A percentile compares a stretch with the other conserved stretches of the same genome.
These are phyloP conservation scores for Parazoanthus darwini DNA, from an alignment of 92 coral and sea anemone species.

Conservation along the genomic window DNA sequence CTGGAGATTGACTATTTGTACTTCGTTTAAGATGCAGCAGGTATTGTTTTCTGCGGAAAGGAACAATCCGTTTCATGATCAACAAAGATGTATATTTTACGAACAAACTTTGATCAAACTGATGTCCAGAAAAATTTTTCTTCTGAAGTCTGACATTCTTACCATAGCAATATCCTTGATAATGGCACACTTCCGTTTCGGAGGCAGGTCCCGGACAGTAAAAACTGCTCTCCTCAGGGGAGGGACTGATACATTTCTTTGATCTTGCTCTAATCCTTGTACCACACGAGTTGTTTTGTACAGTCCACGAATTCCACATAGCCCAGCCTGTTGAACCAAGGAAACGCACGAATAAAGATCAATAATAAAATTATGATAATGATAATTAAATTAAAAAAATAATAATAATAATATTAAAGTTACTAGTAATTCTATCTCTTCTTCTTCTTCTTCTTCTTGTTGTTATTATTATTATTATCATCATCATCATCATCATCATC, in stretches of 20 bases:
- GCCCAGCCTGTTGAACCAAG: constrained; percentile 9
- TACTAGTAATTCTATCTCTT: too few relatives aligned
- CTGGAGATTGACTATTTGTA: constrained; percentile 19
- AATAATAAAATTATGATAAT: too few relatives aligned
- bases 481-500: too few relatives aligned
- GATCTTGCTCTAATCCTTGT: background rate
- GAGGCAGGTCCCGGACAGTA: constrained; percentile 4
- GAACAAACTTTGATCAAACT: too few relatives aligned
- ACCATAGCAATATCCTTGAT: constrained; percentile 27
- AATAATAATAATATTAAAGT: too few relatives aligned
- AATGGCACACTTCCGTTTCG: constrained; percentile 11
- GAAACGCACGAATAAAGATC: background rate
- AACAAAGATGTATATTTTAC: background rate
- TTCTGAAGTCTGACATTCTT: background rate
- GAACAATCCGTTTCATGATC: background rate
- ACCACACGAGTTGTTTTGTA: background rate
- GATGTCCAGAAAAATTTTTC: too few relatives aligned
- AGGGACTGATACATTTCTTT: background rate
- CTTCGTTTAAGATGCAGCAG: constrained; percentile 33
- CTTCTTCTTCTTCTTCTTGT: too few relatives aligned
- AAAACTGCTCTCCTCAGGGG: background rate
- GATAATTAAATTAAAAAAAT: too few relatives aligned
- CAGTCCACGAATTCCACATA: constrained; percentile 7
- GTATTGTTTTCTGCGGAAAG: background rate
- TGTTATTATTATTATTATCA: too few relatives aligned